phyloP scores from a whole-genome alignment of 2,888 invertebrate genomes.

The Dicycla oo region DNA sequence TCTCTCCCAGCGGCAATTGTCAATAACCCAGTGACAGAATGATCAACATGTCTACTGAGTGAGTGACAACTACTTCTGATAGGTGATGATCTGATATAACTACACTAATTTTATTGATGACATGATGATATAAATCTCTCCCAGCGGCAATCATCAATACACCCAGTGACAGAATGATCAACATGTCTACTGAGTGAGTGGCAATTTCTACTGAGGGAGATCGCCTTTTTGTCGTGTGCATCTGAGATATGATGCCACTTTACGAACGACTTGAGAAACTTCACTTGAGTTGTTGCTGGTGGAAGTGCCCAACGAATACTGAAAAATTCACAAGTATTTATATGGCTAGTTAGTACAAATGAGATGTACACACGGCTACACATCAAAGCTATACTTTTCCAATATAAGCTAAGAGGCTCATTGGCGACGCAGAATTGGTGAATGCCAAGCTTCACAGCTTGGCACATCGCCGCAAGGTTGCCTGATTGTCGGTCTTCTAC shows the following conservation, averaged over 20 bases:
- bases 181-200: neutral
- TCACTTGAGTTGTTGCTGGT: conserved; percentile 6
- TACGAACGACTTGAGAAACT: neutral
- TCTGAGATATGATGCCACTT: neutral
- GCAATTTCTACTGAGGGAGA: neutral
- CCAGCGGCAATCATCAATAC: too few relatives aligned
- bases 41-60: neutral
- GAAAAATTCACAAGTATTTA: neutral
- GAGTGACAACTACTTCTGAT: neutral
- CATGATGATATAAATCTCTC: neutral
- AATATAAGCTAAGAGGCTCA: too few relatives aligned
- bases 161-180: too few relatives aligned
- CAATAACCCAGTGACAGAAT: conserved; percentile 1
- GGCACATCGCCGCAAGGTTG: too few relatives aligned
- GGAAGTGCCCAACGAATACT: neutral
- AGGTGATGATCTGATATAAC: neutral
- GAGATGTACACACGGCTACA: too few relatives aligned
- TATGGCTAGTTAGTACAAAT: neutral
- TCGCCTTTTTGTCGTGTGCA: neutral
- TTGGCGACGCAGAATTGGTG: too few relatives aligned
- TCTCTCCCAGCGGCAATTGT: neutral
- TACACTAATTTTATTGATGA: neutral
- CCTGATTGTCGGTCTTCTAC: too few relatives aligned
- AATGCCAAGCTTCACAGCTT: too few relatives aligned
- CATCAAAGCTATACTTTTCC: too few relatives aligned